Conservation (phyloP, 2,888 invertebrate genomes). For the Eilema depressum region DNA sequence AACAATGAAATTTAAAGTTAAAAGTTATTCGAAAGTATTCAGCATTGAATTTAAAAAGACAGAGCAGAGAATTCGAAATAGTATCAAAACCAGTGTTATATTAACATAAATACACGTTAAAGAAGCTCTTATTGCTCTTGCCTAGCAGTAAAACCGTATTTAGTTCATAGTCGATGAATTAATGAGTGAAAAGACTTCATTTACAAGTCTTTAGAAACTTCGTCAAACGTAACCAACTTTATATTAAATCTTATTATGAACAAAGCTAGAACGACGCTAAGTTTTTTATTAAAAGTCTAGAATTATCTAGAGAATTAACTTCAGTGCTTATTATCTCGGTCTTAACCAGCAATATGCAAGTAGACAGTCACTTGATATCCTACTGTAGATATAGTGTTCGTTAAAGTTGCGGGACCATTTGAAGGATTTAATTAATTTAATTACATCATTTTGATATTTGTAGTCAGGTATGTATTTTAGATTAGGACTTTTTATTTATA, state of each 20-base stretch:
- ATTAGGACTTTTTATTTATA: no score
- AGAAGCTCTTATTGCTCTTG: neutral
- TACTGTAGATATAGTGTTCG: slow-evolving; percentile 6
- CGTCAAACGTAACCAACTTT: neutral
- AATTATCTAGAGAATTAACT: slow-evolving; percentile 25
- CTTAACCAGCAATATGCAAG: slow-evolving; percentile 27
- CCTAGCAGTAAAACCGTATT: neutral
- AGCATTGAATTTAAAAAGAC: neutral
- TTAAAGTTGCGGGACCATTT: neutral
- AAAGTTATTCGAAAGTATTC: neutral
- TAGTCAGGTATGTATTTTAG: no score
- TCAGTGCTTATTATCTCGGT: slow-evolving; percentile 25
- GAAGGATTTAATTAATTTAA: neutral
- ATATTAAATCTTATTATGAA: slow-evolving; percentile 8
- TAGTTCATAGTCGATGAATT: neutral
- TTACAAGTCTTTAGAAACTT: neutral
- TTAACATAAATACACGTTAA: neutral
- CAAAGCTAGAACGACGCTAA: neutral
- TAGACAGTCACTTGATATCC: slow-evolving; percentile 32
- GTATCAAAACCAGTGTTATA: neutral
- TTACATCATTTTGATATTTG: no score
- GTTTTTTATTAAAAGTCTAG: slow-evolving; percentile 26
- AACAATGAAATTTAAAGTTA: neutral
- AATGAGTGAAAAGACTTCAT: neutral
- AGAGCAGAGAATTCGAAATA: neutral